A percentile compares a stretch with the other conserved stretches of the same genome.
phyloP scores from a whole-genome alignment of 2,888 invertebrate species.

The Allacma fusca region DNA sequence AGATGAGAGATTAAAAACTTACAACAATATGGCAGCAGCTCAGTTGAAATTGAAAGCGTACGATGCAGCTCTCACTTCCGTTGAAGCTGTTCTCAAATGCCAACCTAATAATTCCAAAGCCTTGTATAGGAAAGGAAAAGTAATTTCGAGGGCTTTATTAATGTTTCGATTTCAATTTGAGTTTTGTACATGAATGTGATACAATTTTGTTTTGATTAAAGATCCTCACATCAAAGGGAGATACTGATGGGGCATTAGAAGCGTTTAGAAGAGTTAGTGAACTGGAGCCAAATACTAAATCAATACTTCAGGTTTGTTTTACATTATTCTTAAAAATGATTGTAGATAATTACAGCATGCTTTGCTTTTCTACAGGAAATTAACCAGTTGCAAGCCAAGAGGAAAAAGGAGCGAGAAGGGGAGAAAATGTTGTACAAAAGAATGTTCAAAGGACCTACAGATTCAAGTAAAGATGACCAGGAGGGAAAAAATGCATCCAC shows the following conservation, averaged over 20 bases:
- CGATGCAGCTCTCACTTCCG: constrained; percentile 79
- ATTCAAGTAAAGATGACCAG: constrained; percentile 24
- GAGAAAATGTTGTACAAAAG: constrained; percentile 75
- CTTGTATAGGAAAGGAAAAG: constrained; percentile 83
- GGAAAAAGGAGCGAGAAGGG: constrained; percentile 69
- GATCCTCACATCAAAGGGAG: constrained; percentile 75
- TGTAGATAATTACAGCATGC: background rate
- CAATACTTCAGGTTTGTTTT: constrained; percentile 65
- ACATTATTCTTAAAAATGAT: background rate
- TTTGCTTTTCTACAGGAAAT: constrained; percentile 66
- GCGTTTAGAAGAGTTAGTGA: constrained; percentile 72
- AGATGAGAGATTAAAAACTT: constrained; percentile 82
- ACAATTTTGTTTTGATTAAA: constrained; percentile 63
- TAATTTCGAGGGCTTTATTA: no score
- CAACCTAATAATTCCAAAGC: constrained; percentile 92
- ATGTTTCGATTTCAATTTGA: no score
- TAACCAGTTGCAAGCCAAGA: constrained; percentile 68
- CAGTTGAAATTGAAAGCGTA: constrained; percentile 87
- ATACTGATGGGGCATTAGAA: constrained; percentile 75
- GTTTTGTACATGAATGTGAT: background rate
- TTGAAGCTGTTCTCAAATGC: constrained; percentile 81
- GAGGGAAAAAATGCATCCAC: constrained; percentile 2
- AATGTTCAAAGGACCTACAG: constrained; percentile 67
- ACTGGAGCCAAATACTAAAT: constrained; percentile 73
- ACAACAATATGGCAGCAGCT: constrained; percentile 91